These are phyloP conservation scores for Helicolenus hilgendorfi DNA, from an alignment of 2,797 vertebrate species.

Conservation along the genomic window DNA sequence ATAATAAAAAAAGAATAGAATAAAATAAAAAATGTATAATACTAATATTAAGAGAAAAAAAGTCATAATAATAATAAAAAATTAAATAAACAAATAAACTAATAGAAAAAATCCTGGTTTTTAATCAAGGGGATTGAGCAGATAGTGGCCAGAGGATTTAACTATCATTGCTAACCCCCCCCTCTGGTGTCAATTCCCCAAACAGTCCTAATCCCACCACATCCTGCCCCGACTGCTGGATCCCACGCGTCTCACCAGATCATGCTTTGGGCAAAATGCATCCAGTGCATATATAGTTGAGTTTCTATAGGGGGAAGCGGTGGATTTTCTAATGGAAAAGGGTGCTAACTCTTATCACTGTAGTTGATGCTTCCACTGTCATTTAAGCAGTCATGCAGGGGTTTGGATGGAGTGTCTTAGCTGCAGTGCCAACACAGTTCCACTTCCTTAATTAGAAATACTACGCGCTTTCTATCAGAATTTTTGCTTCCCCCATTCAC, in stretches of 20 bases:
- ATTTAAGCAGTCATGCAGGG: neutral
- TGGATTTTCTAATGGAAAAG: slow-evolving; percentile 35
- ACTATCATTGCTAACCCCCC: slow-evolving; percentile 23
- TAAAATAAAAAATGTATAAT: too few species aligned
- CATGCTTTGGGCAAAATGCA: neutral
- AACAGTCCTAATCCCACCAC: slow-evolving; percentile 28
- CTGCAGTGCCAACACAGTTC: neutral
- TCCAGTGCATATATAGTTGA: neutral
- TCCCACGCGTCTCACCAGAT: slow-evolving; percentile 3
- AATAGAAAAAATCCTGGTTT: neutral
- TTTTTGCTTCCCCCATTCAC: neutral
- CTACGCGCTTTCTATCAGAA: neutral
- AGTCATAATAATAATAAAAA: too few species aligned
- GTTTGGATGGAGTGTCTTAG: neutral
- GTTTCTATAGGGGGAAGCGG: slow-evolving; percentile 1
- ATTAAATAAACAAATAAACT: too few species aligned
- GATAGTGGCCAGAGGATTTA: neutral
- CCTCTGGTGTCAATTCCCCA: slow-evolving; percentile 25
- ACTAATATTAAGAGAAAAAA: too few species aligned
- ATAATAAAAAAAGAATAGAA: too few species aligned
- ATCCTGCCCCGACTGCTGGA: slow-evolving; percentile 7
- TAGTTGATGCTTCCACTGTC: neutral
- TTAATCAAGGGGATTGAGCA: slow-evolving; percentile 22
- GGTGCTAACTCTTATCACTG: neutral
- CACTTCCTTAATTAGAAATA: slow-evolving; percentile 2